Evolutionary conservation across 2,888 invertebrate species (phyloP), one percentile per base, ranked within the genome.

Genomic region (Stramonita haemastoma): DNA sequence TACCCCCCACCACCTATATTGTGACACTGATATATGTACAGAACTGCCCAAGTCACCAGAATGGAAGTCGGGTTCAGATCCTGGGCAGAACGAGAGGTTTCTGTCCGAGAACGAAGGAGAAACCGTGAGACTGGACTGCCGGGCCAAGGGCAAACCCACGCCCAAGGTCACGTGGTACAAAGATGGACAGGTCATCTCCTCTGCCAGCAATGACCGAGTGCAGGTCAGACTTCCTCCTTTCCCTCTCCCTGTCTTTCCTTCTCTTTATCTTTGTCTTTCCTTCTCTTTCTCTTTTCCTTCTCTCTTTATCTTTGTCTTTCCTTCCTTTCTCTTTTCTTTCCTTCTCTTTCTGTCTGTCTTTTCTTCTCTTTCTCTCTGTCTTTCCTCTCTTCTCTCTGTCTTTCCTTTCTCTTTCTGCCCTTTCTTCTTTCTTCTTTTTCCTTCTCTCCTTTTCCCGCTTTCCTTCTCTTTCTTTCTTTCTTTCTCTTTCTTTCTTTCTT

Each of bases 121-220:
- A 32, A 90, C 91, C 4, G 22, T 94, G 4, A 92, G 92, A 19
- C 89, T 96, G 36, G 92, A 94, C 83, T 96, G 96, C 92, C 94
- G 94, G 22, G 95, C 94, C 15, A 93, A 93, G 84, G 96, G 95
- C n/a, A 91, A 93, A 8, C 96, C 96, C 0, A 92, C 92, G 60
- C 95, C 96, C 11, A 92, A 91, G 56, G 92, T 95, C n/a, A 90
- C 88, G 26, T 96, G 95, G 95, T 92, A 91, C 79, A 95, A 94
- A 90, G 93, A 95, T 89, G 94, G 94, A 29, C 88, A 91, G 29
- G 85, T 84, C 29, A 73, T 90, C n/a, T 22, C 77, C 26, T 8
- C 46, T n/a, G 73, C 57, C 19, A 87, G 46, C 32, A 36, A 86
- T 19, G 81, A 57, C 19, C 70, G 87, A 13, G 73, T 90, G 11